These are phyloP conservation scores for Gambusia holbrooki DNA, from an alignment of 2,113 vertebrate genomes.

Conservation along the genomic window DNA sequence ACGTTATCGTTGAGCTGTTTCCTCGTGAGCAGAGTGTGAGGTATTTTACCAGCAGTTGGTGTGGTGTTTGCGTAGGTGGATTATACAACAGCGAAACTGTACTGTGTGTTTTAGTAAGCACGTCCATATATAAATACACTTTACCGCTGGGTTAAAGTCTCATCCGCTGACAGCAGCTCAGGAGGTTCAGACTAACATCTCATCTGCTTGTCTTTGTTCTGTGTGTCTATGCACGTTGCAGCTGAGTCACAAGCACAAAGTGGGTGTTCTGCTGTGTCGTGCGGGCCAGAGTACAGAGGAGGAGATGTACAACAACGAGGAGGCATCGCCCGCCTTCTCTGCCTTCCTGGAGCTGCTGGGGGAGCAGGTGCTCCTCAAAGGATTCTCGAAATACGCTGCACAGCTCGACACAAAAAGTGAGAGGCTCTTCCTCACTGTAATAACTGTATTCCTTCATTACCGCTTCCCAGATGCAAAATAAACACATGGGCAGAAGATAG, in stretches of 20 bases:
- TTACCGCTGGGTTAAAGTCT: conserved; percentile 13
- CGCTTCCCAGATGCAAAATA: neutral
- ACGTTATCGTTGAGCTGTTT: conserved; percentile 47
- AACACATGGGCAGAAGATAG: neutral
- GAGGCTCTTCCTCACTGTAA: neutral
- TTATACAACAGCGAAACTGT: conserved; percentile 23
- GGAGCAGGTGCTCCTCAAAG: conserved; percentile 86
- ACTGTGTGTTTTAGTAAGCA: neutral
- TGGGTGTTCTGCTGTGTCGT: conserved; percentile 93
- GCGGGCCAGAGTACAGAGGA: conserved; percentile 94
- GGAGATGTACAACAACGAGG: conserved; percentile 99
- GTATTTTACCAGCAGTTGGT: conserved; percentile 15
- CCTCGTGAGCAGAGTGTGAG: conserved; percentile 21
- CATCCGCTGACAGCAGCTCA: conserved; percentile 12
- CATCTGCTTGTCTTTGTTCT: conserved; percentile 9
- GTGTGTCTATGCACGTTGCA: conserved; percentile 49
- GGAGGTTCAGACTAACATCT: conserved; percentile 3
- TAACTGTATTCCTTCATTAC: neutral
- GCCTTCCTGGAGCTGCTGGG: conserved; percentile 90
- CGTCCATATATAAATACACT: neutral
- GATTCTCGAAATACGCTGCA: conserved; percentile 91
- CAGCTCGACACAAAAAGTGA: conserved; percentile 96
- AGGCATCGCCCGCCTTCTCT: conserved; percentile 85
- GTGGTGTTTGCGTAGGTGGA: conserved; percentile 42
- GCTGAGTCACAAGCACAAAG: conserved; percentile 93